Evolutionary conservation across 2,797 vertebrate genomes (phyloP).

Genomic region (Gobionotothen gibberifrons): DNA sequence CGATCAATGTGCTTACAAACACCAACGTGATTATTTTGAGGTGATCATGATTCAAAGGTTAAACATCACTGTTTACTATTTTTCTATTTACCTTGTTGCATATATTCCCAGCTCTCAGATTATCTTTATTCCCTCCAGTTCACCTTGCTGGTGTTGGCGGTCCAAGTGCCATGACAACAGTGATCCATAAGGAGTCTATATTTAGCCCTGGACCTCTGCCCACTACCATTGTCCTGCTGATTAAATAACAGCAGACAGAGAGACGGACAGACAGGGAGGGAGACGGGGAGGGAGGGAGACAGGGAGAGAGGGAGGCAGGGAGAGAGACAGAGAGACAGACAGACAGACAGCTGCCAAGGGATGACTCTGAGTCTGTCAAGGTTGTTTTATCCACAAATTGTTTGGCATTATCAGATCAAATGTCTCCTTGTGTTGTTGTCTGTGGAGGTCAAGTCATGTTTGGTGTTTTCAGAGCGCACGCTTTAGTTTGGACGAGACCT

Average conservation of each 20-base stretch:
- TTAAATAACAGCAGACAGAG: conserved; percentile 39
- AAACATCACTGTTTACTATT: too few relatives aligned
- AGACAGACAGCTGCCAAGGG: conserved; percentile 46
- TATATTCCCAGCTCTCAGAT: conserved; percentile 9
- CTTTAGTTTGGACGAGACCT: conserved; percentile 12
- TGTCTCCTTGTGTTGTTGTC: not conserved
- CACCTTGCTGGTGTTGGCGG: conserved; percentile 28
- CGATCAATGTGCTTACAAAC: too few relatives aligned
- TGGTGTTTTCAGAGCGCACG: not conserved
- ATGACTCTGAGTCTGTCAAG: conserved; percentile 43
- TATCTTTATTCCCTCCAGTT: conserved; percentile 24
- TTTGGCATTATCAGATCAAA: conserved; percentile 16
- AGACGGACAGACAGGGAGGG: too few relatives aligned
- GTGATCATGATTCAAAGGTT: too few relatives aligned
- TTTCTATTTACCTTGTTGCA: too few relatives aligned
- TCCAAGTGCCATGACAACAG: conserved; percentile 54
- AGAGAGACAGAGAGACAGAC: too few relatives aligned
- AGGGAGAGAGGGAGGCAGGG: too few relatives aligned
- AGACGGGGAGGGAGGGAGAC: too few relatives aligned
- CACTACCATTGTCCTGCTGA: conserved; percentile 63
- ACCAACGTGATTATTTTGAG: too few relatives aligned
- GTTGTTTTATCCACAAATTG: conserved; percentile 40
- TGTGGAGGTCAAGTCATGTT: conserved; percentile 5
- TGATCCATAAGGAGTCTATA: conserved; percentile 43
- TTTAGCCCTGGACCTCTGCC: conserved; percentile 62